A percentile compares a stretch with the other conserved stretches of the same genome.
phyloP scores from a whole-genome alignment of 1,140 invertebrate genomes.

The Probaryconus sp. region DNA sequence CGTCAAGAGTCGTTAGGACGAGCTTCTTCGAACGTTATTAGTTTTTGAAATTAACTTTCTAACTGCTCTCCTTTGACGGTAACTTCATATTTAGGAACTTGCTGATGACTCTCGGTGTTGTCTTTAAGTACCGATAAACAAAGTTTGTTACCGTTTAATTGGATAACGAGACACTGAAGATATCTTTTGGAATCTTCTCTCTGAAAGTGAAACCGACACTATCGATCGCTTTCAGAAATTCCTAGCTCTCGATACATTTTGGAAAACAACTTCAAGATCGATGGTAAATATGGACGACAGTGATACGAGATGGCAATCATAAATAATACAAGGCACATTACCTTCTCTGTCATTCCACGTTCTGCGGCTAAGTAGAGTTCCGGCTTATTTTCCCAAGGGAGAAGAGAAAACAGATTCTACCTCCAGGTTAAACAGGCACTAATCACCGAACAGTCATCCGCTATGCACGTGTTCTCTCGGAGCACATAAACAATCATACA shows the following conservation, averaged over 20 bases:
- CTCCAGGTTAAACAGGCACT: conserved; percentile 32
- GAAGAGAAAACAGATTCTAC: conserved; percentile 7
- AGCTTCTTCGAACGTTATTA: conserved; percentile 12
- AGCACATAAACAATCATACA: conserved; percentile 53
- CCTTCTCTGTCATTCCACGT: conserved; percentile 76
- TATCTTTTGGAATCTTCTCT: no score
- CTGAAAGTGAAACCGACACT: no score
- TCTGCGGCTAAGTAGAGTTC: conserved; percentile 31
- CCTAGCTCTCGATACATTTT: no score
- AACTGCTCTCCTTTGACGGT: conserved; percentile 28
- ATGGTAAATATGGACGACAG: background rate
- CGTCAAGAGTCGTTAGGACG: conserved; percentile 3
- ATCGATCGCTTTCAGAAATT: no score
- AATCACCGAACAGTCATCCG: conserved; percentile 60
- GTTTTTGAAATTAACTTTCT: conserved; percentile 37
- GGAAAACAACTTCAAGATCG: background rate
- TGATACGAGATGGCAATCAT: conserved; percentile 6
- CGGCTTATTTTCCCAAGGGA: conserved; percentile 13
- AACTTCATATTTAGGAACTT: conserved; percentile 3
- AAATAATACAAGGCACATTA: conserved; percentile 63
- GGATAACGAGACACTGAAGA: conserved; percentile 15
- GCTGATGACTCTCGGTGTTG: conserved; percentile 1
- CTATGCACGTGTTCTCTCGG: conserved; percentile 51
- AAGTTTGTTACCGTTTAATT: conserved; percentile 8
- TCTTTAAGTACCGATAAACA: conserved; percentile 9